These are phyloP conservation scores for Sarcophaga bullata DNA, from an alignment of 1,140 invertebrate species.

Conservation along the genomic window DNA sequence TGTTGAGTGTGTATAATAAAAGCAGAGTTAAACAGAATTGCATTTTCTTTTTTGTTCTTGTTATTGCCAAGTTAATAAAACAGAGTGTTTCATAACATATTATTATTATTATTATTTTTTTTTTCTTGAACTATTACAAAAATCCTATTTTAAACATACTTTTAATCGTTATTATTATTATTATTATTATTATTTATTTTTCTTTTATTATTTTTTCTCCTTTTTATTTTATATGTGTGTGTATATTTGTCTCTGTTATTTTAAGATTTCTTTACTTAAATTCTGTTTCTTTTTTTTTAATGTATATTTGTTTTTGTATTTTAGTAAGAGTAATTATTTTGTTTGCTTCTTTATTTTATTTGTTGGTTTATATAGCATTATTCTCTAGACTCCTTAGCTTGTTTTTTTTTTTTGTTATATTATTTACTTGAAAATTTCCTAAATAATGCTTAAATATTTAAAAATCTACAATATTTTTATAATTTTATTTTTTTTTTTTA, in stretches of 20 bases:
- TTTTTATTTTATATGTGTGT: conserved; percentile 35
- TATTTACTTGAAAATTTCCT: conserved; percentile 42
- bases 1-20: conserved; percentile 13
- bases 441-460: conserved; percentile 44
- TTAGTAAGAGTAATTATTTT: conserved; percentile 40
- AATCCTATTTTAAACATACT: too few species aligned
- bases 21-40: conserved; percentile 27
- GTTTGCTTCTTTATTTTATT: conserved; percentile 38
- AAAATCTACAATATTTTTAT: conserved; percentile 44
- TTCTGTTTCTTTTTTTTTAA: conserved; percentile 29
- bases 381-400: conserved; percentile 41
- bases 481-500: conserved; percentile 41
- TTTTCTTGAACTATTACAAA: conserved; percentile 28
- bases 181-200: neutral
- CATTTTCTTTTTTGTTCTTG: neutral
- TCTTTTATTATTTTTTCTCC: neutral
- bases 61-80: conserved; percentile 23
- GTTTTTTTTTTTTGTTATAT: conserved; percentile 31
- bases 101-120: neutral
- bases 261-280: conserved; percentile 41
- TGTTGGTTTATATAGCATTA: conserved; percentile 28
- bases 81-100: conserved; percentile 30
- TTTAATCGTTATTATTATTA: conserved; percentile 5
- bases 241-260: conserved; percentile 40
- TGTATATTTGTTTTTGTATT: conserved; percentile 33